Evolutionary conservation across 2,113 vertebrate genomes (phyloP), one percentile per base, ranked within the genome.

Genomic region (Stigmatopora nigra): DNA sequence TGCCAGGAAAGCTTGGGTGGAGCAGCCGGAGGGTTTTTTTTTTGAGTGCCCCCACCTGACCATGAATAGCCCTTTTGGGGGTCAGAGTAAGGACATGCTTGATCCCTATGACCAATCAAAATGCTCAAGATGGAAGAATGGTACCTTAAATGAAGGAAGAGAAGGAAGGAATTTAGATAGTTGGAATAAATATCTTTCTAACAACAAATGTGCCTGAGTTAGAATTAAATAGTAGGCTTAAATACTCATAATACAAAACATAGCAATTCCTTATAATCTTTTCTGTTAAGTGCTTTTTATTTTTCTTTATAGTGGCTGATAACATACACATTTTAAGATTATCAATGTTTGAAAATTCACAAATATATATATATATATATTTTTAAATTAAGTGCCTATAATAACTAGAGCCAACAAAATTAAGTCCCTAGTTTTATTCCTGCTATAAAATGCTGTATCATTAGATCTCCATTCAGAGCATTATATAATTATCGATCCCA

Each of bases 21-120:
- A 60, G 64, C 67, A 72, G 75, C 67, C 75, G 53, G 51, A 63
- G 70, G 63, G 70, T 63, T 65, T 67, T 75, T 46, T n/a, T n/a
- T n/a, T n/a, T n/a, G n/a, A 71, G 73, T 73, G 63, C 73, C 73
- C 61, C 67, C 70, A 73, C 71, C 67, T 67, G 64, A 71, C 67
- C 67, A 64, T 79, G 67, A 71, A 71, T n/a, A 82, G 60, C 25
- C 61, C 60, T 67, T 72, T 58, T 61, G 64, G 73, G 62, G 57
- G 64, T 44, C 41, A 41, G 73, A 70, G 65, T 60, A 58, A 70
- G 70, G 70, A 78, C 72, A 65, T 61, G 45, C 48, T 31, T 31
- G 61, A 63, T 49, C 64, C 36, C 63, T 16, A 22, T 65, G 53
- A 61, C 68, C 46, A 5, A 52, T 64, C 55, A 61, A 31, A 63